A percentile compares a stretch with the other conserved stretches of the same genome.
These are phyloP conservation scores for Oasisia sp. DNA, from an alignment of 2,888 invertebrate genomes.

Conservation along the genomic window DNA sequence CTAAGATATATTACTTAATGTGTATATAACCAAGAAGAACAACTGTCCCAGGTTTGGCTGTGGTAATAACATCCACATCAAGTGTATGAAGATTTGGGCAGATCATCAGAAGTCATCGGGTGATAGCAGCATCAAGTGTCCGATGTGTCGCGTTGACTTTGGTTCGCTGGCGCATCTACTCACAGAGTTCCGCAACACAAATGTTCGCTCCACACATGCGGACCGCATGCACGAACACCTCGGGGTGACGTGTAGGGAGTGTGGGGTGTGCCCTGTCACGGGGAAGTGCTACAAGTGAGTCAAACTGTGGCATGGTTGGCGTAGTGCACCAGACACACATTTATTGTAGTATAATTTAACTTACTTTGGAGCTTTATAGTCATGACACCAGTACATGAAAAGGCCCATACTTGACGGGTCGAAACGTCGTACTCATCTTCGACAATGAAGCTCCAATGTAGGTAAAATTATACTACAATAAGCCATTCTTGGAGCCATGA, in stretches of 20 bases:
- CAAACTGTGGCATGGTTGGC: background rate
- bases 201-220: slow-evolving; percentile 41
- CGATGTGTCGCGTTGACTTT: slow-evolving; percentile 66
- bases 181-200: slow-evolving; percentile 59
- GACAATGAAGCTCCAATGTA: too few relatives aligned
- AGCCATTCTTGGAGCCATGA: too few relatives aligned
- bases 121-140: slow-evolving; percentile 61
- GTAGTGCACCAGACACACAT: background rate
- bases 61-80: slow-evolving; percentile 66
- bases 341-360: background rate
- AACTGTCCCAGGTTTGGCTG: slow-evolving; percentile 50
- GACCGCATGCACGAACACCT: slow-evolving; percentile 53
- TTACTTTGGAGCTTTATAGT: too few relatives aligned
- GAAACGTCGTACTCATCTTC: too few relatives aligned
- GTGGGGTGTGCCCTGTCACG: slow-evolving; percentile 56
- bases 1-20: too few relatives aligned
- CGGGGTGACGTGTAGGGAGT: slow-evolving; percentile 56
- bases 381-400: too few relatives aligned
- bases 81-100: slow-evolving; percentile 66
- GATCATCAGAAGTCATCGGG: slow-evolving; percentile 62
- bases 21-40: too few relatives aligned
- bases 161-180: slow-evolving; percentile 59
- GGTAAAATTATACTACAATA: too few relatives aligned
- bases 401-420: too few relatives aligned
- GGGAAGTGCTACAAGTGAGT: slow-evolving; percentile 64